Base-by-base conservation (phyloP, 2,888 invertebrate species). In the Andricus quercusramuli region DNA sequence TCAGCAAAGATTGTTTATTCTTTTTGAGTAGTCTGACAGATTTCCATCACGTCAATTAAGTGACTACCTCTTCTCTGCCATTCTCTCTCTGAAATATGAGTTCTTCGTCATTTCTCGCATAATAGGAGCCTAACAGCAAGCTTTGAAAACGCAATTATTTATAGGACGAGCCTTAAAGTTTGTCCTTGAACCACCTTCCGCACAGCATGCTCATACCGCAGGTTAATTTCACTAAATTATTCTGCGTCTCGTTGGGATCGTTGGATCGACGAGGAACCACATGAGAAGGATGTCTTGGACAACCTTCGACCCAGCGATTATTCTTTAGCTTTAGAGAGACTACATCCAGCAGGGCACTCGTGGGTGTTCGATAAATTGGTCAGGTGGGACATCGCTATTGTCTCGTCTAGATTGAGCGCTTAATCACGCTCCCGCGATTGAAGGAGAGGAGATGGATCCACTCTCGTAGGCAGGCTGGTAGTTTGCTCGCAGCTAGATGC, bases 311-410 rank as follows among this genome's bases (percentile, higher is more conserved):
- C 83, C 83, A 84, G 82, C 79, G 82, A 80, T 79, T 82, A 84
- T 86, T 85, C 83, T 85, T 87, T 86, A 86, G 85, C 86, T 85
- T 82, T 80, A 83, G 83, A 83, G 83, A 76, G 78, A 67, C 79
- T 81, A 82, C 85, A 82, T 84, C 80, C 82, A 82, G 86, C 78
- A 87, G 86, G 82, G 82, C 85, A 83, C 82, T 86, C 89, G 90
- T 91, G 90, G 91, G 90, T 91, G 91, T 90, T 85, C 90, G 88
- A 90, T 91, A 90, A 91, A 91, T 91, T 90, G 90, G 87, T 85
- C 86, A 88, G 86, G 88, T 86, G 88, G 88, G 89, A 88, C 88
- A 89, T 88, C 83, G 89, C 86, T 82, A 91, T 91, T 91, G 90
- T 91, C 88, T 90, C 88, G 86, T 83, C 80, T 85, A 87, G 89